Evolutionary conservation across 2,797 vertebrate genomes (phyloP), one percentile per base, ranked within the genome.

Genomic region (Cheirogaleus major): DNA sequence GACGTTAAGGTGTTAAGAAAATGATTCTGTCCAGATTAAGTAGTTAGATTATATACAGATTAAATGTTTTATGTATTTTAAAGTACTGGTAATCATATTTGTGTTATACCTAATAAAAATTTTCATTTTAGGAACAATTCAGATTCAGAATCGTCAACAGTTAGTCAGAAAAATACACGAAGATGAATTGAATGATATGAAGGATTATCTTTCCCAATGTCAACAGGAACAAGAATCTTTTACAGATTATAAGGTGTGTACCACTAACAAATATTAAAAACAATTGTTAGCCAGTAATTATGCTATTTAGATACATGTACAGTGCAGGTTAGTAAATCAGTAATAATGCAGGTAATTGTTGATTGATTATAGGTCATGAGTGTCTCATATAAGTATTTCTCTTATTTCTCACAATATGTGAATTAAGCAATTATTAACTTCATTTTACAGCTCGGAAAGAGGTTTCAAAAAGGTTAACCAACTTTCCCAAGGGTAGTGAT

Each of bases 81-180:
- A 79, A 95, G 63, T 81, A 15, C 38, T 67, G 38, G 32, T 57
- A 59, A 69, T 94, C 4, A 61, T 83, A 35, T 82, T 50, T 91
- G 27, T 89, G 48, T 61, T 83, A 48, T 75, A 52, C 32, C 8
- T 69, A 4, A 79, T 97, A 55, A 59, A 32, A 93, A 79, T 92
- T 91, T 52, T 97, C 80, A 95, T 98, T 98, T 63, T 98, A 99
- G 99, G 99, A 89, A 99, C 99, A 59, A 91, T 99, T 93, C 99
- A 99, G 98, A 98, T 99, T 98, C 99, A 99, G 97, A 99, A 99
- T 97, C 99, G 97, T 86, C 99, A 99, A 79, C 99, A 99, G 95
- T 96, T 98, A 85, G 98, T 98, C 93, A 99, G 98, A 96, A 99
- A 98, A 97, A 96, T 98, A 69, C 96, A 97, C 96, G 98, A 98